These are phyloP conservation scores for Spisula subtruncata DNA, from an alignment of 2,888 invertebrate species.

Conservation along the genomic window DNA sequence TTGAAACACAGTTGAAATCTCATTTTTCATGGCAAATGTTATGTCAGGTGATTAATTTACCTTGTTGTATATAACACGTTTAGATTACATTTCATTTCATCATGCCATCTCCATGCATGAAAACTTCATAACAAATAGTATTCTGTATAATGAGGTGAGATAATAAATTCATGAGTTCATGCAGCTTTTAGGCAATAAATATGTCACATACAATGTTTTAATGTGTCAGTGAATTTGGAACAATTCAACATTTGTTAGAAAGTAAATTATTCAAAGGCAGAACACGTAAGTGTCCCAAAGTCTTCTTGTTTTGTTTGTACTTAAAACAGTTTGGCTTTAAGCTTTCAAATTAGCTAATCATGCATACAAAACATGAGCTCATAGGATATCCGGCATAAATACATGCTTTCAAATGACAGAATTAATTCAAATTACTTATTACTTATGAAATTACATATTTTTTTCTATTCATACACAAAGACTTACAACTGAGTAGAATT, in stretches of 20 bases:
- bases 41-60: too few species aligned
- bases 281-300: too few species aligned
- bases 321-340: too few species aligned
- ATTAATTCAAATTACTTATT: neutral
- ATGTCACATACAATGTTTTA: neutral
- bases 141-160: neutral
- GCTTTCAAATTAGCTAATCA: neutral
- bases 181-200: neutral
- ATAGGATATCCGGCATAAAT: neutral
- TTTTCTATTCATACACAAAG: neutral
- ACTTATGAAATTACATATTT: neutral
- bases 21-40: too few species aligned
- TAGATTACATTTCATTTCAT: too few species aligned
- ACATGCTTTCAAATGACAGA: neutral
- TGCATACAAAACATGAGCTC: neutral
- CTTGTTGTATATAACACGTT: too few species aligned
- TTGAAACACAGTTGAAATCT: too few species aligned
- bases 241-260: constrained; percentile 9
- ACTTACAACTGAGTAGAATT: neutral
- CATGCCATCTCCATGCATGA: neutral
- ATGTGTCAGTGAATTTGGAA: constrained; percentile 18
- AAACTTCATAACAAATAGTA: neutral
- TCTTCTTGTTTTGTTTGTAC: too few species aligned
- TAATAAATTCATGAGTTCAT: neutral
- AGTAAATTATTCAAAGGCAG: too few species aligned